phyloP scores from a whole-genome alignment of 2,888 invertebrate genomes.

The Melikaiella ostensackeni region DNA sequence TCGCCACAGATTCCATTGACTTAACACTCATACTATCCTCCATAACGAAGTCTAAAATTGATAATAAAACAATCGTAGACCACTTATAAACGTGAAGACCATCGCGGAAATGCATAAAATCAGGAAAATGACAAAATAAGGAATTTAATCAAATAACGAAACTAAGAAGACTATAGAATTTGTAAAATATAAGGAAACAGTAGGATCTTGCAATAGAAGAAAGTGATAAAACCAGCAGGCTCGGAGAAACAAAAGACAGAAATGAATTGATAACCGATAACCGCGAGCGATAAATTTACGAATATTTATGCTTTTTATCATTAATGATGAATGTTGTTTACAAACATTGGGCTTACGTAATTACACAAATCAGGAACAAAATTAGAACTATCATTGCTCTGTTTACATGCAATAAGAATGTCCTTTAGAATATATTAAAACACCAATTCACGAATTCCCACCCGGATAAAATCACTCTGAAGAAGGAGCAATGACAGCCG shows the following conservation, averaged over 20 bases:
- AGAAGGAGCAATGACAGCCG: not conserved
- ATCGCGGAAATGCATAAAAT: not conserved
- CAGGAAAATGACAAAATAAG: not conserved
- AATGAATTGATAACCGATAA: constrained; percentile 7
- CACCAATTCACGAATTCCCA: not conserved
- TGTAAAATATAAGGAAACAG: constrained; percentile 16
- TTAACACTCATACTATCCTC: constrained; percentile 83
- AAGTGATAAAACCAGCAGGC: constrained; percentile 13
- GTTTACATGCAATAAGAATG: constrained; percentile 16
- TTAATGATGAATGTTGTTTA: constrained; percentile 26
- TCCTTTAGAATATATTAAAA: not conserved
- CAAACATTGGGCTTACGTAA: constrained; percentile 39
- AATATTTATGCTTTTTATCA: not conserved
- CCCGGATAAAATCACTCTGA: not conserved
- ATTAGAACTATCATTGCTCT: constrained; percentile 26
- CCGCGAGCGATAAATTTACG: not conserved
- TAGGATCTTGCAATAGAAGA: constrained; percentile 28
- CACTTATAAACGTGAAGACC: not conserved
- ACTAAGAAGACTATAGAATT: not conserved
- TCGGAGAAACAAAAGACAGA: not conserved
- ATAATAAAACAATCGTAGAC: constrained; percentile 40
- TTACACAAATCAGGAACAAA: constrained; percentile 3
- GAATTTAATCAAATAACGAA: not conserved
- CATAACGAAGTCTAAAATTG: constrained; percentile 78
- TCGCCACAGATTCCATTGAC: constrained; percentile 84